Evolutionary conservation across 2,888 invertebrate species (phyloP).

Genomic region (Sisyra terminalis): DNA sequence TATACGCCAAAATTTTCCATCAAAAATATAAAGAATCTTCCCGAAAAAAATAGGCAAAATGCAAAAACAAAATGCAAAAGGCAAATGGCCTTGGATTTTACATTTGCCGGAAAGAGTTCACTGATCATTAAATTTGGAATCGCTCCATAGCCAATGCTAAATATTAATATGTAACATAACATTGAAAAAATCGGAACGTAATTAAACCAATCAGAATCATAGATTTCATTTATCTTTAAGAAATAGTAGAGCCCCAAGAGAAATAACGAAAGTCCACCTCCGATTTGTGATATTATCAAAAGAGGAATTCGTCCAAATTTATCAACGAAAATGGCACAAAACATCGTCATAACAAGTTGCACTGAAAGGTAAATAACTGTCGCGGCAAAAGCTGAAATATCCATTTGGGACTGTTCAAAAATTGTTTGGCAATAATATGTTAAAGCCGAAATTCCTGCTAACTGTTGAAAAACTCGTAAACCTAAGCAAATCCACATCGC

Average conservation of each 20-base stretch:
- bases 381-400: conserved; percentile 33
- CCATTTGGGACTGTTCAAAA: conserved; percentile 31
- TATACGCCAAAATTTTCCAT: conserved; percentile 40
- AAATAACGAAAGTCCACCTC: conserved; percentile 25
- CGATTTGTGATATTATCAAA: conserved; percentile 35
- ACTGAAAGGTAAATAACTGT: conserved; percentile 40
- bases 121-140: conserved; percentile 32
- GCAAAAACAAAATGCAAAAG: conserved; percentile 34
- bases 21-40: conserved; percentile 31
- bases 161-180: conserved; percentile 31
- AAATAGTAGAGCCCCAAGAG: conserved; percentile 19
- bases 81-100: conserved; percentile 36
- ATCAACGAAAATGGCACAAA: conserved; percentile 42
- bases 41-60: conserved; percentile 27
- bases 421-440: conserved; percentile 45
- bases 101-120: conserved; percentile 36
- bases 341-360: conserved; percentile 36
- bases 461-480: conserved; percentile 37
- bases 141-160: conserved; percentile 32
- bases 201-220: conserved; percentile 20
- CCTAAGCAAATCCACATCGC: conserved; percentile 40
- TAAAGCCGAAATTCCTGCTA: conserved; percentile 36
- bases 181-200: conserved; percentile 33
- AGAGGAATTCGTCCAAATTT: conserved; percentile 45
- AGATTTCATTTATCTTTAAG: neutral